phyloP scores from a whole-genome alignment of 2,888 invertebrate genomes.

The Amblyjoppa fuscipennis region DNA sequence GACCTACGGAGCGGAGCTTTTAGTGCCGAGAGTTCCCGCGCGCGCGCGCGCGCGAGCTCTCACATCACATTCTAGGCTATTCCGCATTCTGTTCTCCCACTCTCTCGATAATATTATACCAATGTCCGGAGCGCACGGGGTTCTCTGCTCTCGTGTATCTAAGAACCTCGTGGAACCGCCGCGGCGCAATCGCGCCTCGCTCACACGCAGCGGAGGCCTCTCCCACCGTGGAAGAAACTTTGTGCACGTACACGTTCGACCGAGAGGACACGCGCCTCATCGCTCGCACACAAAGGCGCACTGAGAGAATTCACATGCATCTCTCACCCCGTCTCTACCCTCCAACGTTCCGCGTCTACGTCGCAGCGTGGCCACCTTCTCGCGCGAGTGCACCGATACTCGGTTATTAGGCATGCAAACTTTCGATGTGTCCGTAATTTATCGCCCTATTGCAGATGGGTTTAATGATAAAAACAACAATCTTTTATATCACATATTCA shows the following conservation, averaged over 20 bases:
- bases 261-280: slow-evolving; percentile 6
- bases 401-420: background rate
- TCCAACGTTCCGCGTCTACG: background rate
- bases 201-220: background rate
- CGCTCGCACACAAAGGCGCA: background rate
- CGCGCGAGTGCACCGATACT: background rate
- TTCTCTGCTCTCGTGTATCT: slow-evolving; percentile 10
- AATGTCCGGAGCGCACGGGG: background rate
- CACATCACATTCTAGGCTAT: slow-evolving; percentile 85
- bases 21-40: slow-evolving; percentile 73
- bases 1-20: slow-evolving; percentile 57
- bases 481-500: too few relatives aligned
- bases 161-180: background rate
- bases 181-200: slow-evolving; percentile 10
- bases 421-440: background rate
- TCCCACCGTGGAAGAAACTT: background rate
- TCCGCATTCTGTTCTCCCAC: slow-evolving; percentile 85
- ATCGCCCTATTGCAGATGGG: background rate
- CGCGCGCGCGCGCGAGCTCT: slow-evolving; percentile 79
- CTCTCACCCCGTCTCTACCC: background rate
- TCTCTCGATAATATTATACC: slow-evolving; percentile 59
- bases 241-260: background rate
- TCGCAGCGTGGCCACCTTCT: background rate
- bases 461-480: too few relatives aligned
- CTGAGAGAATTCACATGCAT: background rate